Conservation (phyloP, 1,140 invertebrate genomes). For the Frieseomelitta varia region DNA sequence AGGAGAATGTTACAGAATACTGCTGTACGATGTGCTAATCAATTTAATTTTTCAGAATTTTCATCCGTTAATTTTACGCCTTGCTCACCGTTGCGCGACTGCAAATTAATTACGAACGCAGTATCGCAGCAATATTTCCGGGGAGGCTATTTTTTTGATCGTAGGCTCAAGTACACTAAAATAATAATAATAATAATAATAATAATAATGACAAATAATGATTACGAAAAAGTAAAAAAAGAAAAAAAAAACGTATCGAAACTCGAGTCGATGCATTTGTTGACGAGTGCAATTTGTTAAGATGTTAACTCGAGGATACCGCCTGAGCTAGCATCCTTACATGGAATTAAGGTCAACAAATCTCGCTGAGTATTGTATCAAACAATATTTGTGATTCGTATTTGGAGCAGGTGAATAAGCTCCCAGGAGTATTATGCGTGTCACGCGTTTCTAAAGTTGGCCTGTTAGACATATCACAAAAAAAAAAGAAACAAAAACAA, state of each 20-base stretch:
- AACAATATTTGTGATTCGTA: slow-evolving; percentile 6
- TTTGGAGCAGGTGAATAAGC: slow-evolving; percentile 33
- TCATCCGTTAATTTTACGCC: slow-evolving; percentile 52
- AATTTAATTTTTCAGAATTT: slow-evolving; percentile 68
- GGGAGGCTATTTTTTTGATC: slow-evolving; percentile 30
- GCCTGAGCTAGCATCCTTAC: slow-evolving; percentile 48
- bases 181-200: background rate
- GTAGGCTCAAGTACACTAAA: slow-evolving; percentile 36
- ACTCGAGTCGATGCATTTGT: slow-evolving; percentile 49
- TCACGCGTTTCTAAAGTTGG: slow-evolving; percentile 41
- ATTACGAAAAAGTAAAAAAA: background rate
- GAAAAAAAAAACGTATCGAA: background rate
- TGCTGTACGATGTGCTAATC: slow-evolving; percentile 64
- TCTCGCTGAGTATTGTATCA: slow-evolving; percentile 17
- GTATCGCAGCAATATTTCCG: slow-evolving; percentile 53
- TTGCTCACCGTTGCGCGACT: slow-evolving; percentile 54
- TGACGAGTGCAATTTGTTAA: slow-evolving; percentile 39
- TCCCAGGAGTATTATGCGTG: slow-evolving; percentile 36
- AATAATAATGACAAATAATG: background rate
- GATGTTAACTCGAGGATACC: slow-evolving; percentile 43
- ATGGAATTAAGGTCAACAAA: slow-evolving; percentile 42
- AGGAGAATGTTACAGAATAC: background rate
- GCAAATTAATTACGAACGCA: slow-evolving; percentile 30
- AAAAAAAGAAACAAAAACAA: background rate
- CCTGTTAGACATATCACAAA: slow-evolving; percentile 1